Evolutionary conservation across 2,888 invertebrate species (phyloP).

Genomic region (Mythimna pallens): DNA sequence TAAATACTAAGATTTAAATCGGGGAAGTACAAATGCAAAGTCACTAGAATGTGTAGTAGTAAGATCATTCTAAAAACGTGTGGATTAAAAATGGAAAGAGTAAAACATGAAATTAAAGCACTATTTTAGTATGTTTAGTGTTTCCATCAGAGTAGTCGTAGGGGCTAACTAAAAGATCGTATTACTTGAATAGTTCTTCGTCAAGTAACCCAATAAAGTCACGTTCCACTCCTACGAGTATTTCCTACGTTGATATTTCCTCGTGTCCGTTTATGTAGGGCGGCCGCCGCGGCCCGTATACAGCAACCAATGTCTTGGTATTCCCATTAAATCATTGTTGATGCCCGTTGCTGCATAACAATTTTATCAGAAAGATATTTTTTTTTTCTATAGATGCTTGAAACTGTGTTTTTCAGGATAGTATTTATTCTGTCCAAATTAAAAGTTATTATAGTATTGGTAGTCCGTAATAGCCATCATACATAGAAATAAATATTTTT

Average conservation of each 20-base stretch:
- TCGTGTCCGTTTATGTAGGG: constrained; percentile 11
- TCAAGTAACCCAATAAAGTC: neutral
- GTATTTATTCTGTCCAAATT: too few species aligned
- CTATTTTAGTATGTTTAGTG: neutral
- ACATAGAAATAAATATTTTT: neutral
- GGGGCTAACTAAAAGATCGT: constrained; percentile 2
- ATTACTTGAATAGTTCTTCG: neutral
- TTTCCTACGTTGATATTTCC: constrained; percentile 12
- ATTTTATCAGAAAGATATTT: neutral
- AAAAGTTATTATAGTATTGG: too few species aligned
- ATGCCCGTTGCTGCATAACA: neutral
- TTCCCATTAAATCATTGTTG: constrained; percentile 1
- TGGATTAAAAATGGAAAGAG: neutral
- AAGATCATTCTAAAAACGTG: too few species aligned
- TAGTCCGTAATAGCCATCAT: too few species aligned
- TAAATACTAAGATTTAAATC: neutral
- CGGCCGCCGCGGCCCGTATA: neutral
- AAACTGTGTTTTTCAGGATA: neutral
- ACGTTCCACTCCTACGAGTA: constrained; percentile 9
- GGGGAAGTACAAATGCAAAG: neutral
- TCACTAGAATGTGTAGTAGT: neutral
- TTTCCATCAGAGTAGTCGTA: neutral
- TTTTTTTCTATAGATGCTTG: neutral
- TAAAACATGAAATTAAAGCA: neutral
- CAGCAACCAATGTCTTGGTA: constrained; percentile 22